A percentile compares a stretch with the other conserved stretches of the same genome.
These are phyloP conservation scores for Megalops atlanticus DNA, from an alignment of 2,113 vertebrate genomes.

Conservation along the genomic window DNA sequence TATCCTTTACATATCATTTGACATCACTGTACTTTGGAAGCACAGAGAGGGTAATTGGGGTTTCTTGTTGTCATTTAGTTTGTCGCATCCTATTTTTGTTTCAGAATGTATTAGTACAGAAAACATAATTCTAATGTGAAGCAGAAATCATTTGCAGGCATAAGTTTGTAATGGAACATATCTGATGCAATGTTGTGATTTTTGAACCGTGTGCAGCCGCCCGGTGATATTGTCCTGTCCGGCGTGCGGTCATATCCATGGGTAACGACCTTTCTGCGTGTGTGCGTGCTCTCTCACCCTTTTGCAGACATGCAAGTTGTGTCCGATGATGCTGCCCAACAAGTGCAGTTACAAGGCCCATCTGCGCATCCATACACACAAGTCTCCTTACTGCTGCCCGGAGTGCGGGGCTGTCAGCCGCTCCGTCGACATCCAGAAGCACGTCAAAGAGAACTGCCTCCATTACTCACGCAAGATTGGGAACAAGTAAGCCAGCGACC, in stretches of 20 bases:
- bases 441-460: slow-evolving; percentile 92
- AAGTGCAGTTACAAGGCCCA: slow-evolving; percentile 92
- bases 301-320: slow-evolving; percentile 84
- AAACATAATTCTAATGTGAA: no score
- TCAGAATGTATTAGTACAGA: no score
- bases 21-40: no score
- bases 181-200: no score
- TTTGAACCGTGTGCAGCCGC: no score
- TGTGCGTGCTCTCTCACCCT: slow-evolving; percentile 13
- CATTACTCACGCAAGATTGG: slow-evolving; percentile 92
- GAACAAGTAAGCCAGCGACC: slow-evolving; percentile 79
- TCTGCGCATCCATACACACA: slow-evolving; percentile 88
- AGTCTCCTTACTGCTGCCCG: slow-evolving; percentile 92
- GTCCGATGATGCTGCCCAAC: slow-evolving; percentile 94
- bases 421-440: slow-evolving; percentile 92
- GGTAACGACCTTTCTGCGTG: not conserved
- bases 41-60: no score
- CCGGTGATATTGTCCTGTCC: not conserved
- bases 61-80: no score
- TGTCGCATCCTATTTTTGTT: no score
- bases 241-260: not conserved
- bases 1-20: no score
- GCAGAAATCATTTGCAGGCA: no score
- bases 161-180: no score
- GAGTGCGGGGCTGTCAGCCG: slow-evolving; percentile 89